These are phyloP conservation scores for Orchestes rusci DNA, from an alignment of 2,888 invertebrate genomes.

Conservation along the genomic window DNA sequence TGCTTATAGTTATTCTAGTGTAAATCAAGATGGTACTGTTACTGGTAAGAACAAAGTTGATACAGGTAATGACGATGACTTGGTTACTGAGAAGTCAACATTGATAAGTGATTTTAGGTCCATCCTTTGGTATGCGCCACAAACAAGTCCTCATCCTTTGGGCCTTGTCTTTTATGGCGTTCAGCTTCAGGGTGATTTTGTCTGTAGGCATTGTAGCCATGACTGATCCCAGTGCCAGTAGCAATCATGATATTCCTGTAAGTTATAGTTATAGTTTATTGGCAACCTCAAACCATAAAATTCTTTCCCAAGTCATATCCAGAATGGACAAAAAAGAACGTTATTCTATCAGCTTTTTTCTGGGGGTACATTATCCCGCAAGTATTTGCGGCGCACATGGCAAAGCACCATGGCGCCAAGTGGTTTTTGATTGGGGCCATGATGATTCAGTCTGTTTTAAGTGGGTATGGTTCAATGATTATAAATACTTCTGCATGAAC, in stretches of 20 bases:
- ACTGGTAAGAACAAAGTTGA: too few relatives aligned
- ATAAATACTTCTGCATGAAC: background rate
- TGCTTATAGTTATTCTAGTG: too few relatives aligned
- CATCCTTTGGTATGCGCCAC: constrained; percentile 20
- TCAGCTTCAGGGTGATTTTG: constrained; percentile 17
- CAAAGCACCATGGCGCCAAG: constrained; percentile 68
- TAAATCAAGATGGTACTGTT: too few relatives aligned
- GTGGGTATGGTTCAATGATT: constrained; percentile 1
- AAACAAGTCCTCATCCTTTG: constrained; percentile 16
- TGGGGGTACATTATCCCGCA: constrained; percentile 74
- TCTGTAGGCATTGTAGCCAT: constrained; percentile 24
- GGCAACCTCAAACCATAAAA: background rate
- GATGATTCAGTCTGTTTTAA: constrained; percentile 6
- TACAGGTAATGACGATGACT: too few relatives aligned
- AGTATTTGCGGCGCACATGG: constrained; percentile 63
- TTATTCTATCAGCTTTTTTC: constrained; percentile 69
- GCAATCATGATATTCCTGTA: constrained; percentile 19
- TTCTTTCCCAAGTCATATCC: constrained; percentile 20
- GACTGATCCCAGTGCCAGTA: constrained; percentile 16
- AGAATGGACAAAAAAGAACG: constrained; percentile 50
- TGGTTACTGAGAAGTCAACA: too few relatives aligned
- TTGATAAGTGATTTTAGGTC: constrained; percentile 18
- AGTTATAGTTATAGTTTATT: constrained; percentile 1
- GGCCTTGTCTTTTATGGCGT: constrained; percentile 17
- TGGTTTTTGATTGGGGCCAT: constrained; percentile 54